Conservation (phyloP, 2,113 vertebrate species). For the Oceanodroma tethys region DNA sequence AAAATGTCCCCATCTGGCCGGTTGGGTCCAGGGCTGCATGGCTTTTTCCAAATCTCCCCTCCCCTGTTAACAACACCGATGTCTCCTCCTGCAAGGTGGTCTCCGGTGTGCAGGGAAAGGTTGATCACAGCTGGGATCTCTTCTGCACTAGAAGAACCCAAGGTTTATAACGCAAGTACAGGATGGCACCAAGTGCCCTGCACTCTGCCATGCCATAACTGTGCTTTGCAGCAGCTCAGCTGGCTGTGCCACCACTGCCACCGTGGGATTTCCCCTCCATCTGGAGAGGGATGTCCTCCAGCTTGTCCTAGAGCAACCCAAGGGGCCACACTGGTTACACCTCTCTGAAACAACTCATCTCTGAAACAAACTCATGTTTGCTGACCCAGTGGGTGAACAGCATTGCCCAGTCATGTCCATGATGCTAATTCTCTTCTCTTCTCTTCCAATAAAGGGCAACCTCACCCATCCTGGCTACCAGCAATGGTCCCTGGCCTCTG, state of each 20-base stretch:
- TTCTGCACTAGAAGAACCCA: neutral
- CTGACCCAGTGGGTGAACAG: neutral
- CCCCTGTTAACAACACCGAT: accelerated
- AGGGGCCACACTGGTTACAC: neutral
- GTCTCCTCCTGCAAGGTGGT: neutral
- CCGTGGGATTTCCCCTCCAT: neutral
- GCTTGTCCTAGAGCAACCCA: neutral
- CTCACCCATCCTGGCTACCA: neutral
- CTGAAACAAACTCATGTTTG: no score
- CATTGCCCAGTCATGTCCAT: neutral
- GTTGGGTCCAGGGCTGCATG: neutral
- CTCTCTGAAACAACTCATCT: neutral
- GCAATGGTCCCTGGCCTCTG: neutral
- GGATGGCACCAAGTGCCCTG: neutral
- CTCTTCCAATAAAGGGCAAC: neutral
- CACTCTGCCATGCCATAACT: neutral
- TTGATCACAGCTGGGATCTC: neutral
- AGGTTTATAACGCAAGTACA: neutral
- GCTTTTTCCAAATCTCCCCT: neutral
- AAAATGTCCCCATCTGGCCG: neutral
- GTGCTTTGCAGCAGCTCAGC: neutral
- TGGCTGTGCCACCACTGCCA: neutral
- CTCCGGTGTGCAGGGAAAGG: accelerated
- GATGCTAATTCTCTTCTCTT: accelerated
- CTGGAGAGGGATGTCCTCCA: neutral